These are phyloP conservation scores for Belonocnema kinseyi DNA, from an alignment of 1,140 invertebrate genomes.

Conservation along the genomic window DNA sequence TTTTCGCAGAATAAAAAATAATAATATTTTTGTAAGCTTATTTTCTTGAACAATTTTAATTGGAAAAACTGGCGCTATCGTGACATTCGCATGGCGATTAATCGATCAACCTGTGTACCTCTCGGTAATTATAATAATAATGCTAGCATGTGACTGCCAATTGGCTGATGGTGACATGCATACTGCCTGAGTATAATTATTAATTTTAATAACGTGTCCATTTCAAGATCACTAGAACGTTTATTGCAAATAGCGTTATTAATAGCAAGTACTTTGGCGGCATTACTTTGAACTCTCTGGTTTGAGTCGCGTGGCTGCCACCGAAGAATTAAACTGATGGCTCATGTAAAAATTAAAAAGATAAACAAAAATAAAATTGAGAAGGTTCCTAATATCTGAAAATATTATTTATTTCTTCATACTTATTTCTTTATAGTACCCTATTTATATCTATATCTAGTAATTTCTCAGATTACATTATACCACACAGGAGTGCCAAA, in stretches of 20 bases:
- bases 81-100: neutral
- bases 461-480: no score
- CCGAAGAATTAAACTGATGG: neutral
- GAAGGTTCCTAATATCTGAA: no score
- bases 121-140: constrained; percentile 11
- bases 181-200: neutral
- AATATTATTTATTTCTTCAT: no score
- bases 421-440: no score
- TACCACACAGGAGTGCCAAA: no score
- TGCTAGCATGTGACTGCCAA: neutral
- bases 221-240: constrained; percentile 8
- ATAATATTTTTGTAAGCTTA: no score
- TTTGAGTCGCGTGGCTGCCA: neutral
- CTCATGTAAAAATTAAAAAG: no score
- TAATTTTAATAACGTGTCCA: neutral
- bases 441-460: no score
- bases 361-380: no score
- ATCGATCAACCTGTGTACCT: neutral
- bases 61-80: no score
- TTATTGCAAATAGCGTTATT: constrained; percentile 16
- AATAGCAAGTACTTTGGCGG: neutral
- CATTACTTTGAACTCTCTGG: neutral
- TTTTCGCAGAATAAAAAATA: no score
- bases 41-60: no score
- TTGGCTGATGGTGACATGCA: neutral